Evolutionary conservation across 2,797 vertebrate species (phyloP), one percentile per base, ranked within the genome.

Genomic region (Yasuhikotakia modesta): DNA sequence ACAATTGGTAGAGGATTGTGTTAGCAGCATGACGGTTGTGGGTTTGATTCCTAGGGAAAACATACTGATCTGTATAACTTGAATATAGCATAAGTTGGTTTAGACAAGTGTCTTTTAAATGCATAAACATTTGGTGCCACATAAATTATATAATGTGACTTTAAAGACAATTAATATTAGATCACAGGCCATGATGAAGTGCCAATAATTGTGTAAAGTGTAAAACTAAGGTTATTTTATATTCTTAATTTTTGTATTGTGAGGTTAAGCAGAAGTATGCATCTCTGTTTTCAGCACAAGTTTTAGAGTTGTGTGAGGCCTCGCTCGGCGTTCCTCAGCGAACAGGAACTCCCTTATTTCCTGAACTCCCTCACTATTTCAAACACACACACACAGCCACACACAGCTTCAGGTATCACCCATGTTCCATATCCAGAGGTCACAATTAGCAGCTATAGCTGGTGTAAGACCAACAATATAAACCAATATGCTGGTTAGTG

Each of bases 311-410:
- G 76, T 17, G 43, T 57, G 39, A 76, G 77, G 53, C 39, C 71
- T 76, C 60, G 75, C 76, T 48, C 53, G 39, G 45, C 61, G n/a
- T 22, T 52, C 35, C 46, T 63, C 60, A n/a, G 30, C 82, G 80
- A 84, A 86, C 84, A 88, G 83, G 87, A 91, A 90, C 86, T 84
- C 82, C 80, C 79, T 83, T 87, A 88, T 91, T 89, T 90, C 86
- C 87, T 85, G 88, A 87, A 69, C 72, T 73, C 73, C 64, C 68
- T 81, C 78, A 68, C 61, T n/a, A 46, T 68, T 75, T 43, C 30
- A 50, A 73, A 53, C 48, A 43, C n/a, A 73, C 68, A 39, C 46
- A 80, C 65, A 70, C 35, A 30, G 57, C 14, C 76, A 53, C 45
- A 68, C 76, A 55, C 35, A 72, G 61, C 71, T 35, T 83, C 68